A percentile compares a stretch with the other conserved stretches of the same genome.
phyloP scores from a whole-genome alignment of 2,888 invertebrate species.

The Epinotia nisella region DNA sequence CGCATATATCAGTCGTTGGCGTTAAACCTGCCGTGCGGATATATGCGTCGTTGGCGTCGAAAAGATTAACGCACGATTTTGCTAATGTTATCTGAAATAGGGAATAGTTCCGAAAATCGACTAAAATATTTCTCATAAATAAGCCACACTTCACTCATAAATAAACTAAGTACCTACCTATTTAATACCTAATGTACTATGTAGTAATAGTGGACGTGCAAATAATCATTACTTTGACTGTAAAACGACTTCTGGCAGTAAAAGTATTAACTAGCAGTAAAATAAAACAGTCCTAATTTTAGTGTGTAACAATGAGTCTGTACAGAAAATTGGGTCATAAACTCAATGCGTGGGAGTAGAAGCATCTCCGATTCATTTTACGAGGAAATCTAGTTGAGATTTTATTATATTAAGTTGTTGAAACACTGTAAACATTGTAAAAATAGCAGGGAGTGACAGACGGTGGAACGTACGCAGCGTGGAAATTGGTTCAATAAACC shows the following conservation, averaged over 20 bases:
- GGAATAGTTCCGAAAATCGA: no score
- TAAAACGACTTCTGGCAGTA: constrained; percentile 16
- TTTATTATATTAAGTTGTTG: constrained; percentile 43
- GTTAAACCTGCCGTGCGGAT: no score
- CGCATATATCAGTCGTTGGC: no score
- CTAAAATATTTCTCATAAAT: no score
- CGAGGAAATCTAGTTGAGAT: constrained; percentile 40
- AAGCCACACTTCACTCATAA: no score
- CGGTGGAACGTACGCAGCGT: neutral
- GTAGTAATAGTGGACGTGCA: neutral
- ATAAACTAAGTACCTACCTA: neutral
- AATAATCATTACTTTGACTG: neutral
- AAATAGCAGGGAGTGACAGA: constrained; percentile 45
- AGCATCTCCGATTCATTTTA: constrained; percentile 37
- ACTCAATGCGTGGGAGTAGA: constrained; percentile 55
- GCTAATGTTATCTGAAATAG: no score
- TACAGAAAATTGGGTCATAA: constrained; percentile 62
- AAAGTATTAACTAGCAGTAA: constrained; percentile 1
- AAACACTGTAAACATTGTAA: constrained; percentile 42
- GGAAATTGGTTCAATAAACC: constrained; percentile 33
- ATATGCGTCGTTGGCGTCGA: no score
- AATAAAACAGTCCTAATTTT: constrained; percentile 11
- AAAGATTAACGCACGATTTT: no score
- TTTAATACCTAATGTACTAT: no score
- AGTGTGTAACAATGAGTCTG: constrained; percentile 42